These are phyloP conservation scores for Taeniopygia guttata DNA, from an alignment of 2,797 vertebrate species.

Conservation along the genomic window DNA sequence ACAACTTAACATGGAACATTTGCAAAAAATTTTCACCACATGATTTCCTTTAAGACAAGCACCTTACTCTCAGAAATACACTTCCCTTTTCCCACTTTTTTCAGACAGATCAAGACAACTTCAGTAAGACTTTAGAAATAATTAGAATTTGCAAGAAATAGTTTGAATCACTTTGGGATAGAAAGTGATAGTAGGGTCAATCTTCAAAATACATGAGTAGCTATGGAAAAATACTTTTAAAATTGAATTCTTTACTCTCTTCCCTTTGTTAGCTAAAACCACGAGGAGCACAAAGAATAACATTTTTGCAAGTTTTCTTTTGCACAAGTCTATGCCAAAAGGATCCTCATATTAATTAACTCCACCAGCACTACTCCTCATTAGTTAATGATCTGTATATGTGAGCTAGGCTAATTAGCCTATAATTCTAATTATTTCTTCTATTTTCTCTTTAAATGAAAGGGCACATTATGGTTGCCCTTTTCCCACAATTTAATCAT, in stretches of 20 bases:
- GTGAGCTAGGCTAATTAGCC: neutral
- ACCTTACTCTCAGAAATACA: neutral
- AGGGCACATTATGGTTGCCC: neutral
- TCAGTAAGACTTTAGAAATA: neutral
- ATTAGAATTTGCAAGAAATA: neutral
- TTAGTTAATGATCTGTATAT: neutral
- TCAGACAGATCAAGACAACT: neutral
- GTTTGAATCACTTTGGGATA: neutral
- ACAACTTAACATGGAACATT: neutral
- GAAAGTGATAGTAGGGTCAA: neutral
- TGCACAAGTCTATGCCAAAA: neutral
- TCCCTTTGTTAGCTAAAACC: neutral
- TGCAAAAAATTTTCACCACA: neutral
- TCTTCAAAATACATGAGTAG: neutral
- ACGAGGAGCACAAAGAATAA: neutral
- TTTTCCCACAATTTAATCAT: neutral
- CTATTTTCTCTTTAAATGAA: neutral
- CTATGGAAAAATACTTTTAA: neutral
- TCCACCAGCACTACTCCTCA: neutral
- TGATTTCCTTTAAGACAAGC: neutral
- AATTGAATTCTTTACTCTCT: neutral
- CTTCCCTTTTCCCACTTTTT: neutral
- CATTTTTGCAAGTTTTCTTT: neutral
- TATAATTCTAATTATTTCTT: neutral
- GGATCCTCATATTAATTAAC: neutral